Conservation (phyloP, 1,140 invertebrate genomes). For the Dryas iulia region DNA sequence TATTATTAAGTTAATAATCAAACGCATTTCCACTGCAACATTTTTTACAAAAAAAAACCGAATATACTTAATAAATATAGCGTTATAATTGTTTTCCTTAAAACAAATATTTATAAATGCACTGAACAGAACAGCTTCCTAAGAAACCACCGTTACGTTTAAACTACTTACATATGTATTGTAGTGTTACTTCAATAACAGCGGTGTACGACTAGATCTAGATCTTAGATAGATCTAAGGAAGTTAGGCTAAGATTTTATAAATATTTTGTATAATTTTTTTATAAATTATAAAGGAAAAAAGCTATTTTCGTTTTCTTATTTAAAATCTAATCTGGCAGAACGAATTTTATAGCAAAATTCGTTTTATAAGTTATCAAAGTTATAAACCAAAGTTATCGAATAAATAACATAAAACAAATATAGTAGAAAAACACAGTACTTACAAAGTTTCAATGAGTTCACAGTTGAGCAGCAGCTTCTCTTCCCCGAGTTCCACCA, state of each 20-base stretch:
- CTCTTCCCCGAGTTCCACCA: conserved; percentile 85
- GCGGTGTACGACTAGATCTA: neutral
- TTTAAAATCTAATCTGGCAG: too few relatives aligned
- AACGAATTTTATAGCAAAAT: neutral
- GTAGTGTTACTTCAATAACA: neutral
- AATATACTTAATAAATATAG: too few relatives aligned
- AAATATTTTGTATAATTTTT: too few relatives aligned
- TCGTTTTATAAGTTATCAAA: neutral
- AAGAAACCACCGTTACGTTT: neutral
- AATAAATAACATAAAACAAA: neutral
- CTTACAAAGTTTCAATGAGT: conserved; percentile 91
- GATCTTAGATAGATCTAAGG: too few relatives aligned
- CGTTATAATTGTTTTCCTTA: too few relatives aligned
- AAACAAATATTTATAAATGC: neutral
- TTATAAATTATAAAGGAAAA: too few relatives aligned
- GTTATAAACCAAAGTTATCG: neutral
- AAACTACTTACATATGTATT: neutral
- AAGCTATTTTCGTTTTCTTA: too few relatives aligned
- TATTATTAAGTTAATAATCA: too few relatives aligned
- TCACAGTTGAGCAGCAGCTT: conserved; percentile 88
- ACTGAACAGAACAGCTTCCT: neutral
- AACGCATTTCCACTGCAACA: too few relatives aligned
- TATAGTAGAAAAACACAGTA: conserved; percentile 7
- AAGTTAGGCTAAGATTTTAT: too few relatives aligned
- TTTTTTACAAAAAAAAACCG: too few relatives aligned